Evolutionary conservation across 2,113 vertebrate species (phyloP), one percentile per base, ranked within the genome.

Genomic region (Phaethon lepturus): DNA sequence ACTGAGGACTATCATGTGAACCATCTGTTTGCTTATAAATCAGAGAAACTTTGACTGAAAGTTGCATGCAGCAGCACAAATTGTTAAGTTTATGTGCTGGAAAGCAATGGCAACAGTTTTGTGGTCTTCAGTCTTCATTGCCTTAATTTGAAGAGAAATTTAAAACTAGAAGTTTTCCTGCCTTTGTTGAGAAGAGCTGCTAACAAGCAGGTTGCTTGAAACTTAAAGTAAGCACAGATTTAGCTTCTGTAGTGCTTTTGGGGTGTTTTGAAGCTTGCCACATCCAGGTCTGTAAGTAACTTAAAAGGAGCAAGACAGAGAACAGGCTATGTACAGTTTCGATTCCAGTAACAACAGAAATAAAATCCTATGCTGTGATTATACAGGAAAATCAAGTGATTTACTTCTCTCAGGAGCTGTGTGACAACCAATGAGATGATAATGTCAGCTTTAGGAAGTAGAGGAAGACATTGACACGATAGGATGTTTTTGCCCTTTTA

Each of bases 11-110:
- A 75, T 80, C 42, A 9, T 89, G 50, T 60, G 87, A 98, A 93
- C 95, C 97, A 98, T 97, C 98, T 98, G 98, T 81, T 97, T 95
- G 44, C 55, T 88, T 95, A 77, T 95, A 97, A 97, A 95, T 96
- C 74, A 96, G 93, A 76, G 90, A 96, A 93, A 97, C 94, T 98
- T 95, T 91, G 95, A 95, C 62, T 96, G 93, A 93, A 95, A 95
- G 94, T 82, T 66, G 71, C 40, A 69, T 12, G 14, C 90, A 80
- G 82, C 73, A 92, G 81, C 76, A 64, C 68, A 74, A 96, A 89
- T 88, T 52, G 45, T 90, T 97, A 92, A 91, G 97, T 97, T 93
- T 95, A 96, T 93, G 87, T 96, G 60, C 81, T 91, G 84, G 95
- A 88, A 97, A 98, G 93, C 53, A 72, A 49, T 84, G 53, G 68